Evolutionary conservation across 2,888 invertebrate genomes (phyloP).

Genomic region (Diogma glabrata): DNA sequence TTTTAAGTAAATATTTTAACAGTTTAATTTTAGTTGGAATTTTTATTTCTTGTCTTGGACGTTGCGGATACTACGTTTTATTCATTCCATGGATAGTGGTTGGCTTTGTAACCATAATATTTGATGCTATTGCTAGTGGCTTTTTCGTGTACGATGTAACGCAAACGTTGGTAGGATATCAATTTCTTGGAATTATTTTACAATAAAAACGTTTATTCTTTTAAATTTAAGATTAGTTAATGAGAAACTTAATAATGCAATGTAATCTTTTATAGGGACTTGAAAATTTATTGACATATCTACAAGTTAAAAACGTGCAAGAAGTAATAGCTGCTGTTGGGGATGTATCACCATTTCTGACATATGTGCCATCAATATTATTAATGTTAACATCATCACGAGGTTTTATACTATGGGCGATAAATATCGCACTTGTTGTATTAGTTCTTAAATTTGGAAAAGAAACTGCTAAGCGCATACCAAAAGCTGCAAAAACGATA

Average conservation of each 20-base stretch:
- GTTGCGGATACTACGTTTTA: slow-evolving; percentile 16
- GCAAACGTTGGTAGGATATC: no score
- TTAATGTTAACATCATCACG: slow-evolving; percentile 8
- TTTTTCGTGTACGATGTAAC: slow-evolving; percentile 34
- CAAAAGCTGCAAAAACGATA: neutral
- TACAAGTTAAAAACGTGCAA: slow-evolving; percentile 7
- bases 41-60: neutral
- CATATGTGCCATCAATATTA: slow-evolving; percentile 13
- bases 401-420: slow-evolving; percentile 10
- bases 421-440: slow-evolving; percentile 10
- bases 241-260: neutral
- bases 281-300: neutral
- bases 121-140: slow-evolving; percentile 37
- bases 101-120: slow-evolving; percentile 28
- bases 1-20: neutral
- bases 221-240: no score
- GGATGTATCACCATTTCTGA: neutral
- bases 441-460: slow-evolving; percentile 7
- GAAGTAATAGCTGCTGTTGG: neutral
- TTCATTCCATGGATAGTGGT: slow-evolving; percentile 37
- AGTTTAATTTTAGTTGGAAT: neutral
- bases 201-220: no score
- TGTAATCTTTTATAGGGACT: neutral
- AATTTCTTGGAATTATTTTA: no score
- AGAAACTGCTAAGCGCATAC: neutral